These are phyloP conservation scores for Drosophila equinoxialis DNA, from an alignment of 1,140 invertebrate genomes.

Conservation along the genomic window DNA sequence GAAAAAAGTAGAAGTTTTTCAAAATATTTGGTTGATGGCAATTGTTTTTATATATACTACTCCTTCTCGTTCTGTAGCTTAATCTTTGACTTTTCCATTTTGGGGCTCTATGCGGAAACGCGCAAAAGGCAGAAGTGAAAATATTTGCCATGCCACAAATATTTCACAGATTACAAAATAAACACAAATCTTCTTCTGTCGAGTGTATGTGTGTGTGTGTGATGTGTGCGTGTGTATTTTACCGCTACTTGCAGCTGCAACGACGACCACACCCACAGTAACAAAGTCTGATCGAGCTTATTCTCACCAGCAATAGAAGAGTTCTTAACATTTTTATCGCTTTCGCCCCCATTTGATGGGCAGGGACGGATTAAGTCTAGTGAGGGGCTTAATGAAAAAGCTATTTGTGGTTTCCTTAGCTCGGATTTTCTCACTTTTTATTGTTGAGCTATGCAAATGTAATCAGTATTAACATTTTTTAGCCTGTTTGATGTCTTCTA, in stretches of 20 bases:
- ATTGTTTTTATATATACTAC: slow-evolving; percentile 35
- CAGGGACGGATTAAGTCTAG: not conserved
- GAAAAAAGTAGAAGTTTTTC: slow-evolving; percentile 71
- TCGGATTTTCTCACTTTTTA: no score
- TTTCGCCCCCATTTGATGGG: not conserved
- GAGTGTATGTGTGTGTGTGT: slow-evolving; percentile 27
- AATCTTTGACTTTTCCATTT: slow-evolving; percentile 12
- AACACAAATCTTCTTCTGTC: slow-evolving; percentile 69
- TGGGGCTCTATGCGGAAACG: slow-evolving; percentile 59
- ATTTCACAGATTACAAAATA: slow-evolving; percentile 80
- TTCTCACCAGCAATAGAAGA: slow-evolving; percentile 33
- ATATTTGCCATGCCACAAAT: slow-evolving; percentile 80
- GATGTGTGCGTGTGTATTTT: slow-evolving; percentile 44
- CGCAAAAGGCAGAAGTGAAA: slow-evolving; percentile 45
- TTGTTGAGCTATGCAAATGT: no score
- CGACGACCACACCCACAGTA: slow-evolving; percentile 43
- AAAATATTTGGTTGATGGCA: slow-evolving; percentile 64
- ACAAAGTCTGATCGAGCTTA: slow-evolving; percentile 21
- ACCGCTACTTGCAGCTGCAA: slow-evolving; percentile 66
- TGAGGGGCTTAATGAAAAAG: no score
- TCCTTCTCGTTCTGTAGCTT: not conserved
- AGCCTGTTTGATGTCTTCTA: slow-evolving; percentile 15
- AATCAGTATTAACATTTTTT: no score
- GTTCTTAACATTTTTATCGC: not conserved
- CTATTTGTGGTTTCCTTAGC: no score